These are phyloP conservation scores for Dipodomys merriami DNA, from an alignment of 2,113 vertebrate genomes.

Conservation along the genomic window DNA sequence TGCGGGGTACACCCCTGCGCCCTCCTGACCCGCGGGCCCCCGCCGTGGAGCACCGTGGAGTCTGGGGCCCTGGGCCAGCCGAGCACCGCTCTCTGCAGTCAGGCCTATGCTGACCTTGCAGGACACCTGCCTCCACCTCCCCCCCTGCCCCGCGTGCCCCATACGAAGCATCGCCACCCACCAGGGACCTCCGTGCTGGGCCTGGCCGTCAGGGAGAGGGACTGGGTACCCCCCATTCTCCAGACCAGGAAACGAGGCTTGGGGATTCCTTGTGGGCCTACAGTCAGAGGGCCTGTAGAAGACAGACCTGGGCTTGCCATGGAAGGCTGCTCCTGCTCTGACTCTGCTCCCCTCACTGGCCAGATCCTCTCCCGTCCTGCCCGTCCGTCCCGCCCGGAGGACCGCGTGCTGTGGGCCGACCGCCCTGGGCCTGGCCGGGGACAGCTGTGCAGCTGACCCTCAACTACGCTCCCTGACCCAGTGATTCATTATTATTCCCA, in stretches of 20 bases:
- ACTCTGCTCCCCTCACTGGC: too few species aligned
- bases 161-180: rapidly evolving
- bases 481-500: conserved; percentile 40
- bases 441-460: neutral
- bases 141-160: too few species aligned
- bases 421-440: neutral
- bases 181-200: rapidly evolving
- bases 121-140: neutral
- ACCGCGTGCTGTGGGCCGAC: rapidly evolving
- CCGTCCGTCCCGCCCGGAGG: rapidly evolving
- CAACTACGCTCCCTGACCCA: neutral
- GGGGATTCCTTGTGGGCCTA: neutral
- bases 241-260: neutral
- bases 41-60: neutral
- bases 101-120: rapidly evolving
- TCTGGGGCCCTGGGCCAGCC: neutral
- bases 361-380: neutral
- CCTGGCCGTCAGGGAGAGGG: neutral
- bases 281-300: neutral
- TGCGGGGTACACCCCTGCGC: rapidly evolving
- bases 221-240: neutral
- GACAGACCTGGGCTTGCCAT: neutral
- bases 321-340: rapidly evolving
- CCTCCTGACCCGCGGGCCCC: neutral
- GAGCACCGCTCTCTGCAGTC: rapidly evolving